Base-by-base conservation (phyloP, 1,140 invertebrate genomes). In the Lepeophtheirus salmonis region DNA sequence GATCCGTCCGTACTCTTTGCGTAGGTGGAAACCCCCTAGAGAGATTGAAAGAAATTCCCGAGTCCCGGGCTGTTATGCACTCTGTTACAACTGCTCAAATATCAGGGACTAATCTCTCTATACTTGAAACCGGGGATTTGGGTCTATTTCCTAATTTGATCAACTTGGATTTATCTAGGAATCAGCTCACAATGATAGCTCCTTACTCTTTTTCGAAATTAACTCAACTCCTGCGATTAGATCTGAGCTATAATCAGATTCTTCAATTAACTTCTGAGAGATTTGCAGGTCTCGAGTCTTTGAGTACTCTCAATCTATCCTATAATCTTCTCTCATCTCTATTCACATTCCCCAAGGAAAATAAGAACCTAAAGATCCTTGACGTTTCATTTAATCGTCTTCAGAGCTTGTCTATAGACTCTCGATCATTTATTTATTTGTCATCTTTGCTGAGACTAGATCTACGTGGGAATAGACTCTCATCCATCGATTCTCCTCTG, bases 51-150 rank as follows among this genome's bases (percentile, higher is more conserved):
- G 81, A 83, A 67, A 70, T 77, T 63, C 75, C 77, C 53, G 60
- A 52, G 20, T 75, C 77, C 4, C 75, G 78, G 30, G 76, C 73
- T 65, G 80, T 82, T 69, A 80, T 82, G n/a, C 64, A 67, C 18
- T 70, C 78, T 12, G 73, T 90, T 0, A 79, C 86, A 68, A 83
- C 87, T 69, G 74, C 91, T 6, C 80, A 84, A 66, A 82, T 89
- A 58, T 82, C 79, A 50, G 76, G 78, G 18, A 89, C 86, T 0
- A 90, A 90, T 68, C 72, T 91, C 13, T 84, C 79, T 1, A 81
- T 89, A 54, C 76, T 92, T 2, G 87, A 86, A 0, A 86, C 84
- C 50, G 83, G 83, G 66, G 88, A 90, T 65, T 89, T 92, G 67
- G 81, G 86, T 66, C 79, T 83, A n/a, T 89, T 89, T 65, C 82